Evolutionary conservation across 2,888 invertebrate species (phyloP), one percentile per base, ranked within the genome.

Genomic region (Tanytarsus gracilentus): DNA sequence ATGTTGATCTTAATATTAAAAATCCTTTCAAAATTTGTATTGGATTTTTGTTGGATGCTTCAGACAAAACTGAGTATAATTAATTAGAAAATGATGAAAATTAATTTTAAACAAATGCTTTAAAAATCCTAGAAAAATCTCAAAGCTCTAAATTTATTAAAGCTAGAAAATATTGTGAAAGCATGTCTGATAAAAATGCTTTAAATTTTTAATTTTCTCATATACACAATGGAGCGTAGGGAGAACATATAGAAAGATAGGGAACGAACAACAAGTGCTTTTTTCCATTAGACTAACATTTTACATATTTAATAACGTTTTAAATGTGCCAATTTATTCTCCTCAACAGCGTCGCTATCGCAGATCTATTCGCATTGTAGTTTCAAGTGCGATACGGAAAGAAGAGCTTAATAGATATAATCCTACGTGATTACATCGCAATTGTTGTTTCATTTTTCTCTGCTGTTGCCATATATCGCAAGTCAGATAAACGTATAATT

Each of bases 401-500:
- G 23, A 44, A 23, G 23, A 44, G 18, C 9, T 44, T 44, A 44
- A 44, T 44, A 44, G 40, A 44, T 21, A 44, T 44, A 18, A 44
- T 44, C 9, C 16, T 29, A 51, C 51, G 51, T 51, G 51, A 51
- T 51, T 51, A 51, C 21, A 30, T 18, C 21, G 51, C 9, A 51
- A 51, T 51, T 30, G 21, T 8, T 23, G 21, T 48, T 8, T 23
- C n/a, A 11, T 48, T 48, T 21, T 48, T 48, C 11, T 51, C 51
- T 8, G 3, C 18, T 44, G 44, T 23, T 18, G 40, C 40, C 4
- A 21, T 39, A n/a, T 21, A 23, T 44, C 44, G 23, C 44, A 44
- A 44, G 18, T 51, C 30, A 30, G 30, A 51, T 30, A 51, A 51
- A 51, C n/a, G n/a, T 51, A 51, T 21, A 51, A 51, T 30, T 51